A percentile compares a stretch with the other conserved stretches of the same genome.
Conservation (phyloP, 2,797 vertebrate genomes). For the Gymnoscopelus braueri region DNA sequence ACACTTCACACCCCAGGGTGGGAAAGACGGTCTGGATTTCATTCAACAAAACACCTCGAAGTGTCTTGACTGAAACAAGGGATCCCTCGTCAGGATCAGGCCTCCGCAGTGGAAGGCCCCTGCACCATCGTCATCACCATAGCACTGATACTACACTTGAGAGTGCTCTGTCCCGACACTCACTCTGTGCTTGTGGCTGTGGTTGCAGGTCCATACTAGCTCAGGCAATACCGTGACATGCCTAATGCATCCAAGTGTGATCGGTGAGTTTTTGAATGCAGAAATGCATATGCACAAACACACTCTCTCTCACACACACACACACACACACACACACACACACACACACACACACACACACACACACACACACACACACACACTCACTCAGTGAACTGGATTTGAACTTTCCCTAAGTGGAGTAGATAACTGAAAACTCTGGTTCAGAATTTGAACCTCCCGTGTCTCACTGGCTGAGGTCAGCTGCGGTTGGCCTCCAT, state of each 20-base stretch:
- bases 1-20: slow-evolving; percentile 62
- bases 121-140: neutral
- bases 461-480: slow-evolving; percentile 5
- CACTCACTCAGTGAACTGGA: slow-evolving; percentile 23
- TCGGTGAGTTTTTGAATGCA: slow-evolving; percentile 4
- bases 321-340: slow-evolving; percentile 19
- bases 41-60: slow-evolving; percentile 51
- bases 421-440: neutral
- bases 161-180: slow-evolving; percentile 21
- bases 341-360: neutral
- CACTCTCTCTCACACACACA: neutral
- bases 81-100: slow-evolving; percentile 11
- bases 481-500: slow-evolving; percentile 23
- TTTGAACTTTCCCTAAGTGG: slow-evolving; percentile 22
- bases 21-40: slow-evolving; percentile 59
- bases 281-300: slow-evolving; percentile 11
- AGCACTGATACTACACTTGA: slow-evolving; percentile 36
- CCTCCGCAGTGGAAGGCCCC: slow-evolving; percentile 16
- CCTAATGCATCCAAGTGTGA: slow-evolving; percentile 17
- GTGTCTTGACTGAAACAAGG: slow-evolving; percentile 45
- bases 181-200: slow-evolving; percentile 29
- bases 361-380: slow-evolving; percentile 5
- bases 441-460: slow-evolving; percentile 29
- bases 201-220: slow-evolving; percentile 34
- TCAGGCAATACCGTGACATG: slow-evolving; percentile 24